These are phyloP conservation scores for Epistrophe eligans DNA, from an alignment of 2,888 invertebrate genomes.

Conservation along the genomic window DNA sequence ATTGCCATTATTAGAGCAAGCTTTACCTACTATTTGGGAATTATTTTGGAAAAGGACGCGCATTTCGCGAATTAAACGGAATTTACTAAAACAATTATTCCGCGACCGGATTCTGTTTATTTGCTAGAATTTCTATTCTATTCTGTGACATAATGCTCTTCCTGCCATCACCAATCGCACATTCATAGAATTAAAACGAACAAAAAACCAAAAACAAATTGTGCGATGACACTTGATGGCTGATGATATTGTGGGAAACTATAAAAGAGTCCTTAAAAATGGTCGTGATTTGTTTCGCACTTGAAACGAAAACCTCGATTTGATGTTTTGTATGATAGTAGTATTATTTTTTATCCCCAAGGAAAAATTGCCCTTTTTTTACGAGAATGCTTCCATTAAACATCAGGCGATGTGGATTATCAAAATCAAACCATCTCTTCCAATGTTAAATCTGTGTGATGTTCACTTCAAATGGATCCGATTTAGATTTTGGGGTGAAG, in stretches of 20 bases:
- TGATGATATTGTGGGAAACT: background rate
- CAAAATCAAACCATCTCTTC: constrained; percentile 20
- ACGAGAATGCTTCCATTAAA: constrained; percentile 1
- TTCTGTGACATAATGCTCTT: too few relatives aligned
- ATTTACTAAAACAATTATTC: constrained; percentile 37
- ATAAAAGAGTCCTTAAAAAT: constrained; percentile 13
- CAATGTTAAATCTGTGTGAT: background rate
- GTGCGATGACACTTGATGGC: constrained; percentile 27
- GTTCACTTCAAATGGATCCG: constrained; percentile 15
- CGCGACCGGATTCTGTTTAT: constrained; percentile 23
- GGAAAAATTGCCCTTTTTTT: constrained; percentile 22
- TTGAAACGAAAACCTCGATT: constrained; percentile 43
- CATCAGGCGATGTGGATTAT: constrained; percentile 11
- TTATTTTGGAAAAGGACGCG: background rate
- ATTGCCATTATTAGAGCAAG: background rate
- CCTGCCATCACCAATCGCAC: too few relatives aligned
- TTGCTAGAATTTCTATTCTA: background rate
- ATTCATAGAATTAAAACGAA: background rate
- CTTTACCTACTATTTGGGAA: background rate
- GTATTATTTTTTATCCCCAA: background rate
- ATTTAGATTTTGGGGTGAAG: background rate
- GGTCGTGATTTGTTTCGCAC: constrained; percentile 32
- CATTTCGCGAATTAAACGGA: constrained; percentile 11
- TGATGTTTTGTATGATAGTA: constrained; percentile 10
- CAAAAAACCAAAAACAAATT: background rate